Base-by-base conservation (phyloP, 2,797 vertebrate species). In the Pelodytes ibericus region DNA sequence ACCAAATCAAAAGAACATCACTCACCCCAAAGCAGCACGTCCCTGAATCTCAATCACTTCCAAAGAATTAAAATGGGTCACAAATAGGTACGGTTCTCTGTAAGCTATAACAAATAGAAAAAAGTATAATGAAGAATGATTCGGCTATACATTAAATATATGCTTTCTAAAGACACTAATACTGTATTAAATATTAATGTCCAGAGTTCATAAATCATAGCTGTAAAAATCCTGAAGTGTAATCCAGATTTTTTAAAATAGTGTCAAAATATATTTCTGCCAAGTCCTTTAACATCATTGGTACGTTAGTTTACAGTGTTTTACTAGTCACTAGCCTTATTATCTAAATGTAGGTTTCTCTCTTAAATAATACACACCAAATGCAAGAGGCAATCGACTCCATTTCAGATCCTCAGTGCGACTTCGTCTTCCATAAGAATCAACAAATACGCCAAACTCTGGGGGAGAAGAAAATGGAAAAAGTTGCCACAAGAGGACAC, bases 401-500 rank as follows among this genome's bases (percentile, higher is more conserved):
- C 97, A 99, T 81, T 97, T 99, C 87, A 99, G 93, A 84, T 99
- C 97, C 0, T 99, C 97, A 1, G 88, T 97, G 86, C 97, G 93
- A 84, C 95, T 98, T 75, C 97, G 92, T 83, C 97, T 95, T 70
- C 97, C 97, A 0, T 98, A 99, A 9, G 96, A 92, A 66, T 99
- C 97, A 87, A 99, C 97, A 83, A 99, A 98, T 80, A 99, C 96
- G 29, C 96, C 97, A 81, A 99, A 99, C 86, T 99, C 97, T 99
- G 89, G 27, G n/a, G n/a, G n/a, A 82, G 80, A 80, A 44, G 1
- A 30, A 56, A 27, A 33, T 24, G 8, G 1, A 47, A 5, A 47
- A 4, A 67, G 20, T 53, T n/a, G 13, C 33, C 3, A 39, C 9
- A 30, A 49, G 44, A 18, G 44, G 44, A 16, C 44, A 49, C 18